These are phyloP conservation scores for Nasua narica DNA, from an alignment of 2,797 vertebrate species.

Conservation along the genomic window DNA sequence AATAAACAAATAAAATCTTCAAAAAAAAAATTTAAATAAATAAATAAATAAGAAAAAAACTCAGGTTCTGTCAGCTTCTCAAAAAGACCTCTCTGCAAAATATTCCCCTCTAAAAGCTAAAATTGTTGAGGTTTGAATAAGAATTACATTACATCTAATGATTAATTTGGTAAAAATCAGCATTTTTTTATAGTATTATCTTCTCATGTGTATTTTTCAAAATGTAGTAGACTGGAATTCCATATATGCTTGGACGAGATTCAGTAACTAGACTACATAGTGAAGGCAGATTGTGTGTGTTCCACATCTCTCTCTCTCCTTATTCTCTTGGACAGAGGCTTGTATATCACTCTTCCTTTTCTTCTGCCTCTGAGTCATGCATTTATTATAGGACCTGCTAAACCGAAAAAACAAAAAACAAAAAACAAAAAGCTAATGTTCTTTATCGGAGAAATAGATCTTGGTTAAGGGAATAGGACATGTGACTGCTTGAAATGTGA, in stretches of 20 bases:
- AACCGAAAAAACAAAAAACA: not conserved
- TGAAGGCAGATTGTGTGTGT: not conserved
- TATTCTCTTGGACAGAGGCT: not conserved
- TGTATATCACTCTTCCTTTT: not conserved
- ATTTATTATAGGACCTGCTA: not conserved
- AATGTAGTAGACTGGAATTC: not conserved
- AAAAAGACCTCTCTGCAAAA: not conserved
- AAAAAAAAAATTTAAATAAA: no score
- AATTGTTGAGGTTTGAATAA: not conserved
- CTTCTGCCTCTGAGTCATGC: not conserved
- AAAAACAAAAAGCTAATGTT: no score
- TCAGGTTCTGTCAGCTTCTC: not conserved
- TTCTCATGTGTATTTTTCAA: not conserved
- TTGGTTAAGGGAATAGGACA: no score
- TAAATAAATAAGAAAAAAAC: no score
- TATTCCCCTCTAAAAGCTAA: not conserved
- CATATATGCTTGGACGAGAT: not conserved
- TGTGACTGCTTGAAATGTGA: no score
- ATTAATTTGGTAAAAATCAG: not conserved
- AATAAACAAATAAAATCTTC: no score
- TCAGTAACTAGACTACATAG: not conserved
- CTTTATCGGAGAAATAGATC: no score
- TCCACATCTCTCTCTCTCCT: not conserved
- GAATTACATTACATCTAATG: not conserved
- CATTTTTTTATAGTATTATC: not conserved